These are phyloP conservation scores for Dasysyrphus tricinctus DNA, from an alignment of 2,888 invertebrate species.

Conservation along the genomic window DNA sequence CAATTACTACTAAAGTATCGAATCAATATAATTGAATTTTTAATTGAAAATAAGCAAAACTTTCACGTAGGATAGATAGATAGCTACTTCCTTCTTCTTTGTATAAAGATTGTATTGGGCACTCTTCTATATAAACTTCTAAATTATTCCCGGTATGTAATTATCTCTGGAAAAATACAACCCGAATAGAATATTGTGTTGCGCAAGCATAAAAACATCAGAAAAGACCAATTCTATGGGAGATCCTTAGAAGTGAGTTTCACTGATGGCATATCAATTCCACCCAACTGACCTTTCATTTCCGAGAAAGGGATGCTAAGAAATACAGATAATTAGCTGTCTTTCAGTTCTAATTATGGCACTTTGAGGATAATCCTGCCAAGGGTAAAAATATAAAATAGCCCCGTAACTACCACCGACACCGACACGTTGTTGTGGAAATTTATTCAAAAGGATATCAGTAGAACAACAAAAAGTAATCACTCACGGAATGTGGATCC, in stretches of 20 bases:
- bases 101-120: background rate
- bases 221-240: background rate
- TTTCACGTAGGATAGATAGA: background rate
- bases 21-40: background rate
- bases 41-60: background rate
- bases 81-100: background rate
- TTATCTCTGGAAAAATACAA: background rate
- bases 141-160: background rate
- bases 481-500: constrained; percentile 47
- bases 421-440: background rate
- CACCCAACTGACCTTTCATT: background rate
- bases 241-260: background rate
- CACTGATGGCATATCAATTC: background rate
- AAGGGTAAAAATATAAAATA: background rate
- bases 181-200: background rate
- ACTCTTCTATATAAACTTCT: background rate
- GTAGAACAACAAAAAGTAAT: constrained; percentile 40
- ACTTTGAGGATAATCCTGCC: constrained; percentile 24
- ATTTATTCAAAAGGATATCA: constrained; percentile 17
- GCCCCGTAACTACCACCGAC: background rate
- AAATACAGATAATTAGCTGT: constrained; percentile 39
- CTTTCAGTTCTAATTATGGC: constrained; percentile 41
- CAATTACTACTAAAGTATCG: background rate
- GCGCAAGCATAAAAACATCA: background rate
- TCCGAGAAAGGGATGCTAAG: background rate